Evolutionary conservation across 2,797 vertebrate genomes (phyloP), one percentile per base, ranked within the genome.

Genomic region (Balearica regulorum): DNA sequence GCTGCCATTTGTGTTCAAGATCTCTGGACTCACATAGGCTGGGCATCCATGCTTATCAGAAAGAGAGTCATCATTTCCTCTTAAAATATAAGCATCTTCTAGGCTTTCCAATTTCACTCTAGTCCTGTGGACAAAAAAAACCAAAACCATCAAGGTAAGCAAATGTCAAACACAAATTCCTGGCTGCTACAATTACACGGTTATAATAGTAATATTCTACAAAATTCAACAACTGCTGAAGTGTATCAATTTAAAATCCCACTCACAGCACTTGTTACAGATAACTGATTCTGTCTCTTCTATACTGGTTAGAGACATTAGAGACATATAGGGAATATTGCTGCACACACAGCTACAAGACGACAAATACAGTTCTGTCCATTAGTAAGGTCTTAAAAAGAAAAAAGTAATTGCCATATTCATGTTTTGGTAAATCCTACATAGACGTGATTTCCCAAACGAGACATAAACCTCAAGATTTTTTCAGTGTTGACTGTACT

Each of bases 11-110:
- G 99, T 99, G 92, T 99, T 99, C 98, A 99, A 98, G 98, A 99
- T 99, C 98, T 99, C 99, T 3, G 99, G 99, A 97, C 99, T 99
- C 95, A 99, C 99, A 26, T 99, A 99, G 13, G 99, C 99, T 0
- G 99, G 99, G 97, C 99, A 99, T 97, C 99, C 99, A 21, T 99
- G 99, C 97, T 99, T 99, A 98, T 99, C 99, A 28, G 99, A 99
- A 73, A 99, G 98, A 31, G 99, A 99, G 98, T 99, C 99, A 10
- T 99, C 99, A 1, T 97, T 98, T 58, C 99, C 99, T 64, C 98
- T 98, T 95, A 99, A 98, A 95, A 99, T 99, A 85, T 99, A 99
- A 11, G 99, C 99, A 55, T 99, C 99, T 98, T 99, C 99, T 64
- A 99, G 98, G 97, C 99, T 99, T 97, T 99, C 99, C 97, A 99